Percentiles rank a stretch among this genome's conserved stretches.
Evolutionary conservation across 1,140 invertebrate genomes (phyloP).

Genomic region (Ectropis grisescens): DNA sequence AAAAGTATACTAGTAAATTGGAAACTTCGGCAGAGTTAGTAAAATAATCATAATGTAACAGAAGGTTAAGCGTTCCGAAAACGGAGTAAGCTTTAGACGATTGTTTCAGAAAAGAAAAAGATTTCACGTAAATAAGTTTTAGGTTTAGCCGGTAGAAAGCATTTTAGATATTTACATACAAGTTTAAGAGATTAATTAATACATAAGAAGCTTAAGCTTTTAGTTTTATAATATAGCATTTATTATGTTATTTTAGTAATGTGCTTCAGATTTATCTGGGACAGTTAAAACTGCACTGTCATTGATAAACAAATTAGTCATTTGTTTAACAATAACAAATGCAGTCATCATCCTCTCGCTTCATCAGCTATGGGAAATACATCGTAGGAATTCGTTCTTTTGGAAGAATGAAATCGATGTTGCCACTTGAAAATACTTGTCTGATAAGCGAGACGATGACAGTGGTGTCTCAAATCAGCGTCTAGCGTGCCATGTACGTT

Average conservation of each 20-base stretch:
- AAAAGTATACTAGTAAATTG: background rate
- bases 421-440: conserved; percentile 6
- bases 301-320: conserved; percentile 27
- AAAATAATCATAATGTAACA: too few species aligned
- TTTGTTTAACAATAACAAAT: conserved; percentile 33
- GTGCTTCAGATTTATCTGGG: conserved; percentile 59
- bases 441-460: conserved; percentile 58
- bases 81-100: too few species aligned
- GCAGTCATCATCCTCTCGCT: conserved; percentile 49
- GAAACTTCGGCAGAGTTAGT: too few species aligned
- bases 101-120: too few species aligned
- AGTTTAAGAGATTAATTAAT: conserved; percentile 4
- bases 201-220: conserved; percentile 2
- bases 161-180: conserved; percentile 1
- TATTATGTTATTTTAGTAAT: conserved; percentile 36
- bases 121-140: too few species aligned
- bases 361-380: conserved; percentile 24
- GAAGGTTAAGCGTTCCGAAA: too few species aligned
- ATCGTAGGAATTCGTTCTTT: conserved; percentile 1
- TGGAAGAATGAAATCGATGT: background rate
- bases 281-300: conserved; percentile 30
- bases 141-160: conserved; percentile 1
- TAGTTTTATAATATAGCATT: conserved; percentile 10
- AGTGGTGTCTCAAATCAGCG: conserved; percentile 65
- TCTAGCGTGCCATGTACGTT: conserved; percentile 57